These are phyloP conservation scores for Indicator maculatus DNA, from an alignment of 2,113 vertebrate species.

Conservation along the genomic window DNA sequence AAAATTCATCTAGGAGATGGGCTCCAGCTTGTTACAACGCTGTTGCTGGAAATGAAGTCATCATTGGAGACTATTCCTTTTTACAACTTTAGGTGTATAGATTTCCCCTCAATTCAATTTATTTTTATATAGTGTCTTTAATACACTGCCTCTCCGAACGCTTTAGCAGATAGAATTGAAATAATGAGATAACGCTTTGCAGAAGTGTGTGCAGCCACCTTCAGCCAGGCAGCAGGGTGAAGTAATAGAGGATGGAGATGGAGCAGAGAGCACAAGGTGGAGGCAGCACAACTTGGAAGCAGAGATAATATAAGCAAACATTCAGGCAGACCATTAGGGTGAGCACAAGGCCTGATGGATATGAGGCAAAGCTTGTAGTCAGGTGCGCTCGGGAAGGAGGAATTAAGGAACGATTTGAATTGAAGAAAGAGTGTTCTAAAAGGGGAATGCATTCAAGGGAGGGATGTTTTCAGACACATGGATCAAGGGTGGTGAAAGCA, in stretches of 20 bases:
- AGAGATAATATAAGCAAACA: slow-evolving; percentile 43
- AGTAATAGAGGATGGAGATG: slow-evolving; percentile 14
- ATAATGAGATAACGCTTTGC: slow-evolving; percentile 71
- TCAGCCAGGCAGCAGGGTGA: background rate
- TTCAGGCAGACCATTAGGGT: background rate
- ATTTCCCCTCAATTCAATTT: slow-evolving; percentile 63
- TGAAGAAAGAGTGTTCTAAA: slow-evolving; percentile 7
- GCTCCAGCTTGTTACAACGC: background rate
- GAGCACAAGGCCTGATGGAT: slow-evolving; percentile 34
- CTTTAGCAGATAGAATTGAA: slow-evolving; percentile 72
- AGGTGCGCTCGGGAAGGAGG: background rate
- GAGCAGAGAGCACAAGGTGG: background rate
- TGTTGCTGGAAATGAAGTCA: slow-evolving; percentile 51
- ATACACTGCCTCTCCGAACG: slow-evolving; percentile 63
- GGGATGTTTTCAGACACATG: slow-evolving; percentile 24
- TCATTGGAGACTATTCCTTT: slow-evolving; percentile 60
- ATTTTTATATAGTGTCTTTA: slow-evolving; percentile 72
- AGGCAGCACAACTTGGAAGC: background rate
- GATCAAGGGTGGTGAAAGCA: background rate
- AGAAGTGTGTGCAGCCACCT: slow-evolving; percentile 42
- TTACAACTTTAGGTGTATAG: slow-evolving; percentile 67
- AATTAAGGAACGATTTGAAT: slow-evolving; percentile 56
- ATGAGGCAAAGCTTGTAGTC: slow-evolving; percentile 6
- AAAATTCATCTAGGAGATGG: slow-evolving; percentile 52
- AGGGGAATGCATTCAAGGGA: background rate